Conservation (phyloP, 2,113 vertebrate genomes). For the Sebastes schlegelii region DNA sequence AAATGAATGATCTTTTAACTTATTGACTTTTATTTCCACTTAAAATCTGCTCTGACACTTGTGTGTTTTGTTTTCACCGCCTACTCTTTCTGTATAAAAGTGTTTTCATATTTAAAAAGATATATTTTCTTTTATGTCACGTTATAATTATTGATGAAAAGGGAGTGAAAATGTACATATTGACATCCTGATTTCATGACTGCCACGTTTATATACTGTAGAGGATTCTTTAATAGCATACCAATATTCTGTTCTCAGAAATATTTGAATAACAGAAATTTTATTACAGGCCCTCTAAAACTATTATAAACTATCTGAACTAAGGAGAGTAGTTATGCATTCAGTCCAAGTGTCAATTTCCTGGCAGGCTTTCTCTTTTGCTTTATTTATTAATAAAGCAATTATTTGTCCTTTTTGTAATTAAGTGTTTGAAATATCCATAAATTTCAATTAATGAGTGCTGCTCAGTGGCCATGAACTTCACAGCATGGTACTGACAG, state of each 20-base stretch:
- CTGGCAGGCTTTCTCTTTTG: slow-evolving; percentile 33
- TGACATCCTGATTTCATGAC: not conserved
- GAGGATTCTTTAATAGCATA: no score
- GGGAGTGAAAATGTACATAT: not conserved
- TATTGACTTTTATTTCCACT: not conserved
- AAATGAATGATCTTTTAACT: not conserved
- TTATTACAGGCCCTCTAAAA: not conserved
- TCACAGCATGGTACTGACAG: slow-evolving; percentile 51
- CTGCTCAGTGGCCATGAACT: slow-evolving; percentile 49
- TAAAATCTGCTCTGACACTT: not conserved
- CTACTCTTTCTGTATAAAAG: not conserved
- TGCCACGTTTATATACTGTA: not conserved
- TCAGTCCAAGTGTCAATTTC: slow-evolving; percentile 11
- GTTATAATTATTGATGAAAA: not conserved
- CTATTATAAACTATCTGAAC: not conserved
- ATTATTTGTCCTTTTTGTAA: slow-evolving; percentile 40
- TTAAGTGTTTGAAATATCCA: slow-evolving; percentile 49
- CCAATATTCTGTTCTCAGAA: not conserved
- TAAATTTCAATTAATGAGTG: slow-evolving; percentile 52
- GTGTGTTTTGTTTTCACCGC: not conserved
- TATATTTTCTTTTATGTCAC: not conserved
- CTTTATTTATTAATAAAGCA: slow-evolving; percentile 63
- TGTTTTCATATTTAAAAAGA: not conserved
- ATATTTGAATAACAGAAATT: not conserved
- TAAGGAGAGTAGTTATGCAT: slow-evolving; percentile 12